Evolutionary conservation across 2,888 invertebrate species (phyloP).

Genomic region (Chamaedrilus cognettii): DNA sequence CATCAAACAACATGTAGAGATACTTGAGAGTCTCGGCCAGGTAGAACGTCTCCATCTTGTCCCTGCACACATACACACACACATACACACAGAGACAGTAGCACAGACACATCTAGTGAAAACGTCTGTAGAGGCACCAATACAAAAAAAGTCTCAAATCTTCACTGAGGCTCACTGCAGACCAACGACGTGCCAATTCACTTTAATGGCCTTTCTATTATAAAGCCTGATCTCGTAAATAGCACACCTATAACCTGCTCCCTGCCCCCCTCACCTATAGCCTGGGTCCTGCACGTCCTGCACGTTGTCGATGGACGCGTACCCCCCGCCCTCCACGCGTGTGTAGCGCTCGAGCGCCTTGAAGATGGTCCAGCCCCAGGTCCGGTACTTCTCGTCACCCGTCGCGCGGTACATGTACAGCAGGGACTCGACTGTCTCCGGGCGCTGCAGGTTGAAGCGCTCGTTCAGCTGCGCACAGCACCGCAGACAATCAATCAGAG

Average conservation of each 20-base stretch:
- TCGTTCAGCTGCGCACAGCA: constrained; percentile 74
- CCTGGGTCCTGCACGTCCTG: constrained; percentile 76
- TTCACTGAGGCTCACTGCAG: too few species aligned
- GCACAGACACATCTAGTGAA: too few species aligned
- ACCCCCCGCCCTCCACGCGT: constrained; percentile 75
- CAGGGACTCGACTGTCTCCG: constrained; percentile 95
- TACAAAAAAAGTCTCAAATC: too few species aligned
- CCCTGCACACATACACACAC: too few species aligned
- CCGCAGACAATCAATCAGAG: not conserved
- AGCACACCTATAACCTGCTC: too few species aligned
- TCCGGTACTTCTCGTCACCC: constrained; percentile 90
- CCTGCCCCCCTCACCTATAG: constrained; percentile 82
- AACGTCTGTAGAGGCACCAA: too few species aligned
- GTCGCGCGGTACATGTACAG: constrained; percentile 96
- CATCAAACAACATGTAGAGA: constrained; percentile 91
- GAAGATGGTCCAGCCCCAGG: constrained; percentile 98
- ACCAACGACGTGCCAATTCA: too few species aligned
- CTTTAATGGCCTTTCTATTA: too few species aligned
- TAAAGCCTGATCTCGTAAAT: too few species aligned
- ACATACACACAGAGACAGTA: too few species aligned
- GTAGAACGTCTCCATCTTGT: constrained; percentile 99
- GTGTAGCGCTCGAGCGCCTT: constrained; percentile 91
- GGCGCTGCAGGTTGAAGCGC: constrained; percentile 90
- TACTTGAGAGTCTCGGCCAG: constrained; percentile 99
- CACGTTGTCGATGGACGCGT: constrained; percentile 91